Conservation (phyloP, 2,888 invertebrate genomes). For the Mesorhabditis belari region DNA sequence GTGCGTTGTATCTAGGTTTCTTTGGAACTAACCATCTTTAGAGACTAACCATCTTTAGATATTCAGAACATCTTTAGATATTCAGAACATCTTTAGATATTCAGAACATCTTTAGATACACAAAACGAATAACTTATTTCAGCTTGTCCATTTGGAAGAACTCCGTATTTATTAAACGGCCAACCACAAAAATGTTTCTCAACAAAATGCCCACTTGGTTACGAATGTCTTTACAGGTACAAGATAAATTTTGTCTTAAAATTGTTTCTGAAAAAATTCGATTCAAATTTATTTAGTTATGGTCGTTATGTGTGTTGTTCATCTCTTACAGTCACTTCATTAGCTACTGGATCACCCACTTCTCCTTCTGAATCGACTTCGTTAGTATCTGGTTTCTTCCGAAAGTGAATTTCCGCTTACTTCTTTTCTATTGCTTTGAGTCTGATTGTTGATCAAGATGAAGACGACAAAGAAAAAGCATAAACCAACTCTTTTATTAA, state of each 20-base stretch:
- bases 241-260: too few species aligned
- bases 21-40: neutral
- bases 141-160: constrained; percentile 29
- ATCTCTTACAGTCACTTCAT: neutral
- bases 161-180: constrained; percentile 36
- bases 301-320: constrained; percentile 31
- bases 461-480: too few species aligned
- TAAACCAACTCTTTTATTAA: too few species aligned
- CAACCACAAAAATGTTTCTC: constrained; percentile 30
- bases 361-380: neutral
- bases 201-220: constrained; percentile 25
- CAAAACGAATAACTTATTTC: constrained; percentile 4
- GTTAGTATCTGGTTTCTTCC: neutral
- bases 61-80: too few species aligned
- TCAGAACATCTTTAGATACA: constrained; percentile 1
- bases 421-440: neutral
- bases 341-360: neutral
- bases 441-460: too few species aligned
- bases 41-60: too few species aligned
- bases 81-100: too few species aligned
- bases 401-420: neutral
- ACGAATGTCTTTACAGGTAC: constrained; percentile 33
- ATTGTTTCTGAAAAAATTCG: too few species aligned
- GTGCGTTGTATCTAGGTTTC: neutral
- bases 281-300: neutral